Percentiles rank a stretch among this genome's conserved stretches.
phyloP scores from a whole-genome alignment of 2,888 invertebrate genomes.

The Sycophila texana region DNA sequence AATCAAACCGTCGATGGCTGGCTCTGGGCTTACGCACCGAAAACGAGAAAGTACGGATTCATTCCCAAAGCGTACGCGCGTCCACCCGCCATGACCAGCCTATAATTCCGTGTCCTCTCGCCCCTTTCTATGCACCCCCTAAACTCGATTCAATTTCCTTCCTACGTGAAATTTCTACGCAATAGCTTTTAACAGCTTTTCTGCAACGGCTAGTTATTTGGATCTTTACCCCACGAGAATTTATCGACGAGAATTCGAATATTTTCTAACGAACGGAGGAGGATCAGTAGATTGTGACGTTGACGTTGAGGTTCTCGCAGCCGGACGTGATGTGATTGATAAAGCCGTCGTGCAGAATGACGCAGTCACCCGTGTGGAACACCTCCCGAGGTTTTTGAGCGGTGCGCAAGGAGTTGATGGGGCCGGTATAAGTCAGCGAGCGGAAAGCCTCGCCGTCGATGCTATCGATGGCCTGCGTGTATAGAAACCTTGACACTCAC shows the following conservation, averaged over 20 bases:
- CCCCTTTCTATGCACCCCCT: conserved; percentile 62
- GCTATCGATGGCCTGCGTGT: conserved; percentile 67
- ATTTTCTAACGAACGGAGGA: not conserved
- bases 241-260: not conserved
- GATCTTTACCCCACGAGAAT: not conserved
- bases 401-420: conserved; percentile 69
- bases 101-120: conserved; percentile 73
- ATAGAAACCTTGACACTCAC: not conserved
- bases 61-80: conserved; percentile 96
- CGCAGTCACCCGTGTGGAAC: conserved; percentile 69
- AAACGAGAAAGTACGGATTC: conserved; percentile 94
- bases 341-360: conserved; percentile 70
- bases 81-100: conserved; percentile 93
- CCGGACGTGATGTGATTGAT: conserved; percentile 67
- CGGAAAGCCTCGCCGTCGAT: conserved; percentile 67
- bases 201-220: not conserved
- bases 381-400: conserved; percentile 71
- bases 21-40: conserved; percentile 96
- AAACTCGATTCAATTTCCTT: conserved; percentile 60
- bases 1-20: conserved; percentile 96
- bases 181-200: conserved; percentile 44
- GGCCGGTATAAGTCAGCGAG: conserved; percentile 71
- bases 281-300: conserved; percentile 68
- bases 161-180: conserved; percentile 62
- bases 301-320: conserved; percentile 68